These are phyloP conservation scores for Rotaria magnacalcarata DNA, from an alignment of 2,888 invertebrate genomes.

Conservation along the genomic window DNA sequence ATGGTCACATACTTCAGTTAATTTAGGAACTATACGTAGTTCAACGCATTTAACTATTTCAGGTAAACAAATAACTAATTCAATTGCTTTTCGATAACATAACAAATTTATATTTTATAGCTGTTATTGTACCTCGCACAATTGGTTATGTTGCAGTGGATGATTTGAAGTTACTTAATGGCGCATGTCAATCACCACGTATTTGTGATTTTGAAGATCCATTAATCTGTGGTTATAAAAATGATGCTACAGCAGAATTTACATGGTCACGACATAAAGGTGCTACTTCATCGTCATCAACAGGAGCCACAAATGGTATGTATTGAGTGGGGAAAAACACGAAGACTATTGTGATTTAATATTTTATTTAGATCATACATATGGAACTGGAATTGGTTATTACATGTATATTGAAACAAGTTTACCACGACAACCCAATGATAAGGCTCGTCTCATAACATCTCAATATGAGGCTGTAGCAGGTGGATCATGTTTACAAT, in stretches of 20 bases:
- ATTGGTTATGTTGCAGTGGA: constrained; percentile 47
- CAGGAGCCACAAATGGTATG: constrained; percentile 27
- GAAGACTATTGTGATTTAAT: too few relatives aligned
- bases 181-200: constrained; percentile 40
- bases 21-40: background rate
- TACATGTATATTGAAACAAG: constrained; percentile 55
- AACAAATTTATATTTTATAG: background rate
- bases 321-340: too few relatives aligned
- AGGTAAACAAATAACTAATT: background rate
- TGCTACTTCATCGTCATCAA: background rate
- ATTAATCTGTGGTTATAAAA: constrained; percentile 48
- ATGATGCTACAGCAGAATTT: constrained; percentile 42
- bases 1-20: constrained; percentile 12
- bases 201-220: constrained; percentile 47
- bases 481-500: constrained; percentile 50
- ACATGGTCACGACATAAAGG: constrained; percentile 39
- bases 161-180: constrained; percentile 46
- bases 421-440: constrained; percentile 50
- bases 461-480: constrained; percentile 48
- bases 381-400: constrained; percentile 49
- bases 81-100: too few relatives aligned
- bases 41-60: background rate
- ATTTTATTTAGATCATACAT: constrained; percentile 42
- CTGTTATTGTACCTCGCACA: background rate
- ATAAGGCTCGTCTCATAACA: constrained; percentile 51